A percentile compares a stretch with the other conserved stretches of the same genome.
Conservation (phyloP, 2,797 vertebrate species). For the Champsocephalus gunnari region DNA sequence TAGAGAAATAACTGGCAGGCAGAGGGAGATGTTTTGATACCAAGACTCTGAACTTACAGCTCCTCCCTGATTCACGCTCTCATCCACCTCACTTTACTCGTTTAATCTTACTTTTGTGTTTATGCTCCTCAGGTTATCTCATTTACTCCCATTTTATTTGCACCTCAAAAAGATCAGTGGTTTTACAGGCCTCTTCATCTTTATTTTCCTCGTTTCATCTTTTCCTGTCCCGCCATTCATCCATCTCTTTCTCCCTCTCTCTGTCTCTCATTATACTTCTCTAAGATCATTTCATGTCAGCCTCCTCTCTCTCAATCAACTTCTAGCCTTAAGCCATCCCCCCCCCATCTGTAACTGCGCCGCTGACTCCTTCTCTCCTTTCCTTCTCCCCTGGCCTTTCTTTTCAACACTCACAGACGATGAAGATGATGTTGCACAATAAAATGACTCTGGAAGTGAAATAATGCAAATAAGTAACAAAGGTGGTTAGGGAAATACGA, state of each 20-base stretch:
- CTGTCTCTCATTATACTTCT: conserved; percentile 31
- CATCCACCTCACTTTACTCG: conserved; percentile 38
- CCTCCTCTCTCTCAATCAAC: conserved; percentile 64
- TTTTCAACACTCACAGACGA: conserved; percentile 13
- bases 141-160: conserved; percentile 43
- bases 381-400: background rate
- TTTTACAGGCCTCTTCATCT: conserved; percentile 55
- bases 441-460: background rate
- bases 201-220: conserved; percentile 40
- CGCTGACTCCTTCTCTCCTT: conserved; percentile 19
- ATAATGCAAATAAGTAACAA: background rate
- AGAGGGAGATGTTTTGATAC: conserved; percentile 48
- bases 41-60: conserved; percentile 29
- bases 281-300: conserved; percentile 57
- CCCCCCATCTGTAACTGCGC: conserved; percentile 25
- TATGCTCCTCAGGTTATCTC: conserved; percentile 46
- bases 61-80: conserved; percentile 31
- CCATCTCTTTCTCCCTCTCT: conserved; percentile 38
- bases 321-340: conserved; percentile 47
- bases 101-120: conserved; percentile 42
- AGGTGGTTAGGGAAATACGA: conserved; percentile 14
- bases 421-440: conserved; percentile 11
- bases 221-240: conserved; percentile 47
- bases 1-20: conserved; percentile 29
- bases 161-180: conserved; percentile 42